Base-by-base conservation (phyloP, 2,797 vertebrate genomes). In the Syndactyla subalaris region DNA sequence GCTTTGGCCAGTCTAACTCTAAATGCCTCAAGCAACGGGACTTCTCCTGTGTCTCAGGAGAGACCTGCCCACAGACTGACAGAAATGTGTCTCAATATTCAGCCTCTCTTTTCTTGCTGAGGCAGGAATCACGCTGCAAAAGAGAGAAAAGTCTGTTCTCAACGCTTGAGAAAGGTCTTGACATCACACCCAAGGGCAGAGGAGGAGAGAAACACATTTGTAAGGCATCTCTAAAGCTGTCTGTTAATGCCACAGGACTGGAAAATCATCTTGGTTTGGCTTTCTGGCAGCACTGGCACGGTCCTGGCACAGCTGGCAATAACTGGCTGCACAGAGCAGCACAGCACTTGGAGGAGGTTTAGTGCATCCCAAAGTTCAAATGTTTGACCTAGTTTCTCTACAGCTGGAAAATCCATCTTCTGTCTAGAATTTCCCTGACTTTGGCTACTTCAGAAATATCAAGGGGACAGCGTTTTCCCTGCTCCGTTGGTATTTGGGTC, bases 371-470 rank as follows among this genome's bases (percentile, higher is more conserved):
- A 15, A 81, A 87, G 79, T 93, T 86, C 70, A 49, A 34, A 79
- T 65, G 41, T 63, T 58, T 89, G 88, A 92, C 85, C 89, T 88
- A 89, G 19, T 95, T 96, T 95, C 48, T 81, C 52, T 93, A 70
- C 54, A 92, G 46, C 87, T 91, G 94, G 86, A 77, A 95, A 97
- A 96, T 96, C 86, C 90, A 87, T 94, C 72, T 83, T 90, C 55
- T 85, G 38, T 93, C 67, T 91, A 84, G 77, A 95, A 92, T 94
- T 85, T 76, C 73, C 79, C 88, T 88, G 90, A 57, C 91, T 93
- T 67, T 18, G 79, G 62, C 86, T 94, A 72, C 86, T 85, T 76
- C 58, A 48, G 90, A 77, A 95, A 92, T 92, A 95, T 10, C 72
- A 51, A 6, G 52, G 94, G 88, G 80, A 63, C 88, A 94, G 92